Conservation (phyloP, 2,113 vertebrate species). For the Zapornia atra region DNA sequence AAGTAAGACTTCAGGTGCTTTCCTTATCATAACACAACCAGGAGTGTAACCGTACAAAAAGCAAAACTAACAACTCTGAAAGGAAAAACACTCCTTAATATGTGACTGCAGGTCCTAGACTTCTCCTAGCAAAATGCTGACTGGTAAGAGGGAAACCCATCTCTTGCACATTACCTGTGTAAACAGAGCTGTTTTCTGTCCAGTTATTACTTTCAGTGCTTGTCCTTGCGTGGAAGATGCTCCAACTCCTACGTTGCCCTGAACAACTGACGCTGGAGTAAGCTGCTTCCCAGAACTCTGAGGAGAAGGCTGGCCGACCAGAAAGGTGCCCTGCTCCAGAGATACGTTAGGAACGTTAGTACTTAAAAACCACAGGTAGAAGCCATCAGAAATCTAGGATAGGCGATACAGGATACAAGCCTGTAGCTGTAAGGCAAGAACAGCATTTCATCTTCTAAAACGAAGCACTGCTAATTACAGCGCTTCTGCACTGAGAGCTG, state of each 20-base stretch:
- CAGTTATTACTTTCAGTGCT: slow-evolving; percentile 91
- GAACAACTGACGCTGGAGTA: slow-evolving; percentile 79
- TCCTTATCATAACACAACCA: neutral
- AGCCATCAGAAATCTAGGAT: neutral
- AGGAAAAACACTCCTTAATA: neutral
- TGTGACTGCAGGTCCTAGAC: neutral
- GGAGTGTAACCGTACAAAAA: neutral
- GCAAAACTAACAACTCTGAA: neutral
- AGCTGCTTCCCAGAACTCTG: slow-evolving; percentile 88
- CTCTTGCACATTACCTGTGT: slow-evolving; percentile 82
- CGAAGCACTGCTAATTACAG: neutral
- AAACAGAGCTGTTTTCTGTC: slow-evolving; percentile 93
- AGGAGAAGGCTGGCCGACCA: slow-evolving; percentile 91
- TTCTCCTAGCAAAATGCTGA: neutral
- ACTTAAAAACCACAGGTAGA: neutral
- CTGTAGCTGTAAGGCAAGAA: neutral
- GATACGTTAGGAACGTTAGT: neutral
- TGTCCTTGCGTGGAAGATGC: slow-evolving; percentile 83
- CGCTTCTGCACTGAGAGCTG: neutral
- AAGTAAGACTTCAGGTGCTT: neutral
- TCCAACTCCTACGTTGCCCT: slow-evolving; percentile 74
- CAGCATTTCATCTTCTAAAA: neutral
- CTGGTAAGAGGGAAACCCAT: neutral
- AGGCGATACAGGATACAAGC: neutral
- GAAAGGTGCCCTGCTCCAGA: slow-evolving; percentile 89